Evolutionary conservation across 2,113 vertebrate genomes (phyloP).

Genomic region (Dasyprocta punctata): DNA sequence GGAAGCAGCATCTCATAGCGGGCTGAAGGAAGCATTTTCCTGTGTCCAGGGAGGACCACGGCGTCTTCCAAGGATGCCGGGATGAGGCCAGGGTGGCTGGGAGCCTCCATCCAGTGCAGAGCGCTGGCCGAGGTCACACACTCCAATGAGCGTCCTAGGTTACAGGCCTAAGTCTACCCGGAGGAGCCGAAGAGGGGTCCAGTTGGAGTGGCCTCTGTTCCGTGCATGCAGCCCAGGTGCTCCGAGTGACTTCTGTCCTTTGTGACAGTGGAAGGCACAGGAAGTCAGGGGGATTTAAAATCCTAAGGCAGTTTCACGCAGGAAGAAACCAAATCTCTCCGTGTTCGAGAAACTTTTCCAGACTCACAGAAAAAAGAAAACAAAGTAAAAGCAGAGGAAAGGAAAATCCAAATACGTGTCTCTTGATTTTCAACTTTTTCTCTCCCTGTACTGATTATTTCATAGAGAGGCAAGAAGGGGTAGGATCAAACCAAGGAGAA

Average conservation of each 20-base stretch:
- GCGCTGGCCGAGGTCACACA: rapidly evolving
- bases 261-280: not conserved
- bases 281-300: not conserved
- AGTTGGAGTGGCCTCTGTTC: rapidly evolving
- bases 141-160: not conserved
- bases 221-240: not conserved
- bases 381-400: not conserved
- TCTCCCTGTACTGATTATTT: rapidly evolving
- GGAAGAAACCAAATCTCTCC: not conserved
- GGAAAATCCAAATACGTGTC: not conserved
- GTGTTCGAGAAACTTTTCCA: not conserved
- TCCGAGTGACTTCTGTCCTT: not conserved
- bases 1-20: rapidly evolving
- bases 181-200: rapidly evolving
- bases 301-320: not conserved
- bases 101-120: not conserved
- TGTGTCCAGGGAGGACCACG: not conserved
- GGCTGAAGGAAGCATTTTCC: rapidly evolving
- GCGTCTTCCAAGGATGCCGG: rapidly evolving
- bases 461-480: too few species aligned
- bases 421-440: too few species aligned
- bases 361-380: not conserved
- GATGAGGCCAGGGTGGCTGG: not conserved
- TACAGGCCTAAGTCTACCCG: not conserved
- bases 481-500: rapidly evolving